Evolutionary conservation across 2,888 invertebrate genomes (phyloP).

Genomic region (Latrodectus hesperus): DNA sequence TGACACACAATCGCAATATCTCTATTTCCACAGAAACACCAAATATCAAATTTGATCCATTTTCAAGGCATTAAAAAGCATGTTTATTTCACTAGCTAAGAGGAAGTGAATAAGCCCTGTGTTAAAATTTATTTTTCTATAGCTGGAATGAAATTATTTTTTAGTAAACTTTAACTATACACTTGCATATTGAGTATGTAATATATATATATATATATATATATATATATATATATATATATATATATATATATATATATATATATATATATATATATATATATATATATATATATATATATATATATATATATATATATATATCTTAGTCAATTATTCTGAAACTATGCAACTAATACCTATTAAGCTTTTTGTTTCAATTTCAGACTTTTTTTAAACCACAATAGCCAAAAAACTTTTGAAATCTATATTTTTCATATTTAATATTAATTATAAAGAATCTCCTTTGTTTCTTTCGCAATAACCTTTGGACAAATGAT

Average conservation of each 20-base stretch:
- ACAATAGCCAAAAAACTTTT: neutral
- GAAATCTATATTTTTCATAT: neutral
- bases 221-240: too few species aligned
- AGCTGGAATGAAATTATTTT: too few species aligned
- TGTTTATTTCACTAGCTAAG: neutral
- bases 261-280: slow-evolving; percentile 9
- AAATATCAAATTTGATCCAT: neutral
- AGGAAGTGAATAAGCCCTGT: neutral
- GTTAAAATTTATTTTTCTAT: neutral
- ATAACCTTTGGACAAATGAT: too few species aligned
- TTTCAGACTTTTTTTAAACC: neutral
- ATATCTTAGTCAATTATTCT: too few species aligned
- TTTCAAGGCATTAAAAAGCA: neutral
- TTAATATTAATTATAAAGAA: neutral
- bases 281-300: neutral
- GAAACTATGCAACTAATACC: too few species aligned
- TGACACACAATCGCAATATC: neutral
- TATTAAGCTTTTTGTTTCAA: neutral
- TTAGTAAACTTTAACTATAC: too few species aligned
- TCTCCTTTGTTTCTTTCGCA: too few species aligned
- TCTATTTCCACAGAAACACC: neutral
- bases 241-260: slow-evolving; percentile 11
- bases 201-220: too few species aligned
- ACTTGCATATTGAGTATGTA: too few species aligned
- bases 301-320: neutral